phyloP scores from a whole-genome alignment of 1,140 invertebrate species.

The Drosophila aff. region DNA sequence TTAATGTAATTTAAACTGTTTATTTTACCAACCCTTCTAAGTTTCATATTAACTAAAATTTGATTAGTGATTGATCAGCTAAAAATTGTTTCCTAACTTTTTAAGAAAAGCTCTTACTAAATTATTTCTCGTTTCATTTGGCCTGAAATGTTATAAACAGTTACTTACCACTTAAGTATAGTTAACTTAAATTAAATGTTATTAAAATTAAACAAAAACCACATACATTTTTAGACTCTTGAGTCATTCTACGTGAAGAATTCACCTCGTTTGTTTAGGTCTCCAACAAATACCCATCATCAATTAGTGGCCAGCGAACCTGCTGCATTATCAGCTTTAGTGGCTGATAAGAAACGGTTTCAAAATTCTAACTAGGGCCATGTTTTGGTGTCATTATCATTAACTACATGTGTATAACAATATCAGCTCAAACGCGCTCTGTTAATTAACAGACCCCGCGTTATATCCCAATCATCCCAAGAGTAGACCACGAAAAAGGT shows the following conservation, averaged over 20 bases:
- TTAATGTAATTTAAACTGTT: too few species aligned
- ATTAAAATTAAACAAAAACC: too few species aligned
- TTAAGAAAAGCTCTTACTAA: too few species aligned
- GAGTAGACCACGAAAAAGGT: neutral
- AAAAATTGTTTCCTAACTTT: too few species aligned
- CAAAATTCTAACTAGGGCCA: constrained; percentile 21
- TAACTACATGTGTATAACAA: constrained; percentile 13
- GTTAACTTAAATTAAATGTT: neutral
- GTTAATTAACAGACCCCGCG: constrained; percentile 6
- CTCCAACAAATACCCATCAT: constrained; percentile 3
- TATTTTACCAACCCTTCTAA: too few species aligned
- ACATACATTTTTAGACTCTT: neutral
- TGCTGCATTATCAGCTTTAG: constrained; percentile 36
- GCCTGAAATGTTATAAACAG: too few species aligned
- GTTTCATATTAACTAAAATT: too few species aligned
- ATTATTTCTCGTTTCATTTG: too few species aligned
- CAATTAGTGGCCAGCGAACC: constrained; percentile 39
- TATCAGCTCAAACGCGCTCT: neutral
- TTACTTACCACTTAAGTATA: too few species aligned
- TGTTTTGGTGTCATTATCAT: constrained; percentile 41
- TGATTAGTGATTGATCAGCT: too few species aligned
- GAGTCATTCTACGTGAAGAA: constrained; percentile 5
- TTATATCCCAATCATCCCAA: neutral
- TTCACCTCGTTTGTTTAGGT: neutral
- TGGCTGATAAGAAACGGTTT: constrained; percentile 26